Base-by-base conservation (phyloP, 1,140 invertebrate genomes). In the Ceratina japonica region DNA sequence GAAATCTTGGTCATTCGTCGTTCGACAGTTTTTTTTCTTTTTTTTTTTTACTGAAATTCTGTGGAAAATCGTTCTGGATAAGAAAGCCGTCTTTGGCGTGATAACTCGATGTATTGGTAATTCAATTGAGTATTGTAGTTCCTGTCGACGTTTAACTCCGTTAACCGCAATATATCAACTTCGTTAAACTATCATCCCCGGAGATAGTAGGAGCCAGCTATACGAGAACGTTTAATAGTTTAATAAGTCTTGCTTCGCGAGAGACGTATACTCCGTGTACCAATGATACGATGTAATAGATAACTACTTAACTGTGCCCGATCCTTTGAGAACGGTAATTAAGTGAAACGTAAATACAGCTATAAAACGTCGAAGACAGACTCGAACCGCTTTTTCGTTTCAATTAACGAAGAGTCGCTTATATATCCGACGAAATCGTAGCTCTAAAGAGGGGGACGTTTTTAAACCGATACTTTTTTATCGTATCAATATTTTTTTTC, bases 151-250 rank as follows among this genome's bases (percentile, higher is more conserved):
- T 59, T 62, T 62, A 73, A 73, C 58, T 73, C 49, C 61, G 61
- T 49, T 69, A 52, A n/a, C 51, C 66, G n/a, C 16, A 27, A 69
- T 69, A 27, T 65, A 49, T 51, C 66, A 69, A 69, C 66, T 54
- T 27, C 12, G 49, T 69, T 54, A n/a, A 69, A 69, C 66, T 69
- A 69, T n/a, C 66, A 69, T 69, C 66, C 49, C 49, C n/a, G 16
- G 66, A 52, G 66, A 54, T 54, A n/a, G 49, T 54, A 20, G 12
- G 16, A 27, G 49, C 22, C 18, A 52, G 66, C 27, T 69, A 2
- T 54, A 69, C 49, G 49, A 4, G 22, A 68, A 51, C 49, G 49
- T 68, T 68, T 68, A 68, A 69, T 27, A 54, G 66, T 69, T 69
- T 69, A 69, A 69, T 69, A 69, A 54, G 66, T 69, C 66, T n/a